Evolutionary conservation across 2,113 vertebrate species (phyloP), one percentile per base, ranked within the genome.

Genomic region (Ochotona princeps): DNA sequence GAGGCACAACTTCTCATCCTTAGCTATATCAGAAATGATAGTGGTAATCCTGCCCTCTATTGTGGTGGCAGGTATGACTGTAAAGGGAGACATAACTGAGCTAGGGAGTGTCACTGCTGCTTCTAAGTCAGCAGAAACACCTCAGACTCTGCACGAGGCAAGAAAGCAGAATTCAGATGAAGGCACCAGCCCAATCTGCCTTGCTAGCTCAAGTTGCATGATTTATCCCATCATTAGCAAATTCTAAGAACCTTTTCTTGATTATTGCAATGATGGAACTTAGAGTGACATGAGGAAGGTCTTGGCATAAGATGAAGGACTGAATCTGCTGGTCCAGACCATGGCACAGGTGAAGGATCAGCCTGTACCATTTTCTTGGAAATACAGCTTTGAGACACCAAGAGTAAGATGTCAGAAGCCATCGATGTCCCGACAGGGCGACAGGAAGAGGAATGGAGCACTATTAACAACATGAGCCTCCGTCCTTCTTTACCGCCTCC

Each of bases 381-480:
- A 91, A 95, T 65, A 82, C 0, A 94, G 92, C 84, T 91, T 82
- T 93, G 82, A 95, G 89, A 96, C 83, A 95, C 79, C 94, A 78
- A 92, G 83, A 93, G 8, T 84, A 94, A 61, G 89, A 81, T 94
- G 93, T 94, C 95, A 90, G 85, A 94, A 96, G 93, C 89, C 96
- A 94, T 14, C 17, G 9, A 84, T 86, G 92, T 89, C 61, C 82
- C 81, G 83, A 87, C 49, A 90, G 94, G 92, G 67, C 73, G 83
- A 94, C 35, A 95, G 91, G 95, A 95, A 95, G 92, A 86, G 84
- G 93, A 93, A 90, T 87, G 87, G 92, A 94, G 90, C 0, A 30
- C 15, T 78, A 86, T 92, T 61, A 94, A 96, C 76, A 95, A 90
- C 2, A 63, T 95, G 94, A 94, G 87, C 92, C 96, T 96, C 93